Evolutionary conservation across 2,888 invertebrate genomes (phyloP).

Genomic region (Horisme vitalbata): DNA sequence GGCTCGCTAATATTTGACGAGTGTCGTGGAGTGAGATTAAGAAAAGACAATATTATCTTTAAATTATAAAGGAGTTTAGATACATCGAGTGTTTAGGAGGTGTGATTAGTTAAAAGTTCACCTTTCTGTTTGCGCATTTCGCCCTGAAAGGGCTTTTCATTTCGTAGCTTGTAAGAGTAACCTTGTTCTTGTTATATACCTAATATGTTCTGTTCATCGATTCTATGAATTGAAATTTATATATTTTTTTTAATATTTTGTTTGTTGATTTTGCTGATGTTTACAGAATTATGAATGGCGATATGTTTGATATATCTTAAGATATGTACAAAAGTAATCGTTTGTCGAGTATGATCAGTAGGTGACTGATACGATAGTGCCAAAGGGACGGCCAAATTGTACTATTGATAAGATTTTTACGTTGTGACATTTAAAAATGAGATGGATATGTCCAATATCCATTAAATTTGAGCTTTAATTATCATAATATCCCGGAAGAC

Average conservation of each 20-base stretch:
- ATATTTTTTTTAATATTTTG: slow-evolving; percentile 39
- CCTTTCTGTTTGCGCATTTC: slow-evolving; percentile 26
- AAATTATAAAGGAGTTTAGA: slow-evolving; percentile 65
- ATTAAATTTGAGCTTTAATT: slow-evolving; percentile 81
- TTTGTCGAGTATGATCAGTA: slow-evolving; percentile 50
- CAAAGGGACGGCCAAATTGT: slow-evolving; percentile 59
- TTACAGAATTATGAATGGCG: slow-evolving; percentile 38
- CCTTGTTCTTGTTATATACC: slow-evolving; percentile 20
- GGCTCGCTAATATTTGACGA: slow-evolving; percentile 76
- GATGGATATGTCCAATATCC: slow-evolving; percentile 61
- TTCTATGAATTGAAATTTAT: slow-evolving; percentile 41
- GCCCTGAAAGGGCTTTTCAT: slow-evolving; percentile 34
- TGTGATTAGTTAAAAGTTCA: slow-evolving; percentile 16
- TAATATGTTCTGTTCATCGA: slow-evolving; percentile 29
- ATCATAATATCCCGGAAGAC: slow-evolving; percentile 73
- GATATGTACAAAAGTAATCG: slow-evolving; percentile 54
- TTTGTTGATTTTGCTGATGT: slow-evolving; percentile 45
- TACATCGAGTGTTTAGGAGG: slow-evolving; percentile 57
- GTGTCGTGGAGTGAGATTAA: slow-evolving; percentile 81
- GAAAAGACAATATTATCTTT: slow-evolving; percentile 80
- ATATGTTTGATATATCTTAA: slow-evolving; percentile 46
- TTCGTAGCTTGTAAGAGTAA: slow-evolving; percentile 29
- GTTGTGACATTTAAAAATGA: slow-evolving; percentile 55
- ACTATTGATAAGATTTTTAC: slow-evolving; percentile 58
- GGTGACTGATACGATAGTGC: slow-evolving; percentile 51